Evolutionary conservation across 2,888 invertebrate genomes (phyloP).

Genomic region (Fragum whitleyi): DNA sequence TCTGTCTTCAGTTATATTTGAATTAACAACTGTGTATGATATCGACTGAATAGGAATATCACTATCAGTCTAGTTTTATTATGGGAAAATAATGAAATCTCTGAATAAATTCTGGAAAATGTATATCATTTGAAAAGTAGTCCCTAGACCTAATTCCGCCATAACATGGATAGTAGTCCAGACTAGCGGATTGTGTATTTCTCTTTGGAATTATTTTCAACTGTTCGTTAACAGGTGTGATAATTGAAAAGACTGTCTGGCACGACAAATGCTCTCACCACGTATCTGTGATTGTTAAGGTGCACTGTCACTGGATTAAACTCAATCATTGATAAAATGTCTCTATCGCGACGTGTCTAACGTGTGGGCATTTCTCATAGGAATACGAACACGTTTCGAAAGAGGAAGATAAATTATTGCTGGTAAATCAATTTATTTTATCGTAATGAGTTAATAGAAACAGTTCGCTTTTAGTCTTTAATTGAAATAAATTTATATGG

Average conservation of each 20-base stretch:
- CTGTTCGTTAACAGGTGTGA: background rate
- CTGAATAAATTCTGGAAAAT: too few relatives aligned
- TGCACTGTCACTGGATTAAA: background rate
- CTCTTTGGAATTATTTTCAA: background rate
- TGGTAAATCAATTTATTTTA: background rate
- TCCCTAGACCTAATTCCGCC: constrained; percentile 11
- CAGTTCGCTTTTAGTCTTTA: too few relatives aligned
- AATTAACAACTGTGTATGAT: too few relatives aligned
- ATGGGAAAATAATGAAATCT: too few relatives aligned
- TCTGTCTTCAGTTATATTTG: background rate
- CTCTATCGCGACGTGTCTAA: background rate
- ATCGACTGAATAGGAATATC: too few relatives aligned
- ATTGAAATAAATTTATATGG: too few relatives aligned
- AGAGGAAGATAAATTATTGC: constrained; percentile 1
- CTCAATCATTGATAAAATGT: background rate
- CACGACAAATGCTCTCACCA: background rate
- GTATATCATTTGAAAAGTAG: constrained; percentile 13
- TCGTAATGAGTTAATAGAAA: too few relatives aligned
- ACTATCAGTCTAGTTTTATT: too few relatives aligned
- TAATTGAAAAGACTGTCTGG: background rate
- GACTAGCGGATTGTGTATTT: background rate
- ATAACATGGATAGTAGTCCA: constrained; percentile 5
- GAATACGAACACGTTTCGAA: constrained; percentile 3
- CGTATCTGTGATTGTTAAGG: background rate
- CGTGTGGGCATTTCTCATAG: background rate